Evolutionary conservation across 2,113 vertebrate genomes (phyloP).

Genomic region (Corythornis cristatus): DNA sequence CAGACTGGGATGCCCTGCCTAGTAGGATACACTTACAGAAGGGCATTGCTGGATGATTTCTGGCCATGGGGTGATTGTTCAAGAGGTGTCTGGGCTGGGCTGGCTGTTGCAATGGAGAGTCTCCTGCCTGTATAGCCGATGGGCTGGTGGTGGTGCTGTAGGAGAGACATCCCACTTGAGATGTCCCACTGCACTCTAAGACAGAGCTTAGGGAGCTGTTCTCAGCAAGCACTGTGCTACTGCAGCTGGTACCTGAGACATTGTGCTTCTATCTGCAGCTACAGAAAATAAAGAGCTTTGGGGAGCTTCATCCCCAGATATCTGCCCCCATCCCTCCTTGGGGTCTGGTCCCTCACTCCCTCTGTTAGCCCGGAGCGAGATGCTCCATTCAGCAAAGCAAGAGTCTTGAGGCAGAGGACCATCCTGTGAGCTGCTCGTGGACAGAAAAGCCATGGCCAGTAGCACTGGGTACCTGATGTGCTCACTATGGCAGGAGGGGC

Average conservation of each 20-base stretch:
- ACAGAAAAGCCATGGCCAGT: neutral
- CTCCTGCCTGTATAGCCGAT: fast-evolving
- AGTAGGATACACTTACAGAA: neutral
- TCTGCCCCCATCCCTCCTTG: neutral
- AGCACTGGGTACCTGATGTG: fast-evolving
- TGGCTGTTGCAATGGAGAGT: neutral
- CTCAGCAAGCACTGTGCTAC: neutral
- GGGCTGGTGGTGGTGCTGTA: neutral
- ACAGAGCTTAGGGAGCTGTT: neutral
- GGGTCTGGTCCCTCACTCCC: neutral
- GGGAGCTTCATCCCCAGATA: neutral
- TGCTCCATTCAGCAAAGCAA: fast-evolving
- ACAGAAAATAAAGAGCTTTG: neutral
- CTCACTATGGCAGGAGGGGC: neutral
- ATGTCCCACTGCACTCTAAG: neutral
- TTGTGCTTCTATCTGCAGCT: neutral
- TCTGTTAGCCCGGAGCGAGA: neutral
- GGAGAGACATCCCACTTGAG: neutral
- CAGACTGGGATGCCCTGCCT: neutral
- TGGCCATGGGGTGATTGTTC: neutral
- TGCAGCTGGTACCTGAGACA: neutral
- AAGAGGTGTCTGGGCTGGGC: fast-evolving
- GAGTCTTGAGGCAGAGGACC: neutral
- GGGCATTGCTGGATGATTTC: fast-evolving
- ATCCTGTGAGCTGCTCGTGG: neutral